Evolutionary conservation across 2,797 vertebrate genomes (phyloP).

Genomic region (Megalops cyprinoides): DNA sequence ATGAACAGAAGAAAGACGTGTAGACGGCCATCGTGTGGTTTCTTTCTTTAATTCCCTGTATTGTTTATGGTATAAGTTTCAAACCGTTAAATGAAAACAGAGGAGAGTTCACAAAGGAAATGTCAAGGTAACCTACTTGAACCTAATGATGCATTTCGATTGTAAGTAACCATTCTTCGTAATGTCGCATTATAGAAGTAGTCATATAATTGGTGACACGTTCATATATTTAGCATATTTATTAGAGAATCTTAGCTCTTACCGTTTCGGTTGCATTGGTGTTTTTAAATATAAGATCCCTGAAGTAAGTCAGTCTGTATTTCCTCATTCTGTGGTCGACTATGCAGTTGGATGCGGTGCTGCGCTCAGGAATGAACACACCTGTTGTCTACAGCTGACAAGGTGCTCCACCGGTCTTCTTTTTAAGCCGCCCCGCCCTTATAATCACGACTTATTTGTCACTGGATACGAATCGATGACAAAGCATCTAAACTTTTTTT

Average conservation of each 20-base stretch:
- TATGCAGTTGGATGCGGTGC: not conserved
- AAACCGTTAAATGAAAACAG: too few relatives aligned
- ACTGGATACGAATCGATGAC: not conserved
- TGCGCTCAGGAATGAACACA: not conserved
- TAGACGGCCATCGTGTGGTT: too few relatives aligned
- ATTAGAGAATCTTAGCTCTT: conserved; percentile 23
- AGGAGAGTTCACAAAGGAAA: too few relatives aligned
- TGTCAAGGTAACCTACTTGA: too few relatives aligned
- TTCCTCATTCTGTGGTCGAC: conserved; percentile 45
- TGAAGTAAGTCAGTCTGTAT: conserved; percentile 46
- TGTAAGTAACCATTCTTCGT: too few relatives aligned
- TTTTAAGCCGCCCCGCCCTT: conserved; percentile 18
- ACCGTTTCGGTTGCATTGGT: conserved; percentile 37
- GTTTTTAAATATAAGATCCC: conserved; percentile 41
- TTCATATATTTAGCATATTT: not conserved
- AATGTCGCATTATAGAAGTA: too few relatives aligned
- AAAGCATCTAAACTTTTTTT: too few relatives aligned
- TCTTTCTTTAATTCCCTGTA: too few relatives aligned
- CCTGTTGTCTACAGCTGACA: not conserved
- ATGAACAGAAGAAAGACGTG: too few relatives aligned
- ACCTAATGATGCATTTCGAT: too few relatives aligned
- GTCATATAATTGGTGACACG: not conserved
- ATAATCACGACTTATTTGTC: conserved; percentile 7
- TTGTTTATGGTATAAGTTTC: too few relatives aligned
- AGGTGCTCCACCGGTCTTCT: not conserved